These are phyloP conservation scores for Myrmecophaga tridactyla DNA, from an alignment of 2,113 vertebrate genomes.

Conservation along the genomic window DNA sequence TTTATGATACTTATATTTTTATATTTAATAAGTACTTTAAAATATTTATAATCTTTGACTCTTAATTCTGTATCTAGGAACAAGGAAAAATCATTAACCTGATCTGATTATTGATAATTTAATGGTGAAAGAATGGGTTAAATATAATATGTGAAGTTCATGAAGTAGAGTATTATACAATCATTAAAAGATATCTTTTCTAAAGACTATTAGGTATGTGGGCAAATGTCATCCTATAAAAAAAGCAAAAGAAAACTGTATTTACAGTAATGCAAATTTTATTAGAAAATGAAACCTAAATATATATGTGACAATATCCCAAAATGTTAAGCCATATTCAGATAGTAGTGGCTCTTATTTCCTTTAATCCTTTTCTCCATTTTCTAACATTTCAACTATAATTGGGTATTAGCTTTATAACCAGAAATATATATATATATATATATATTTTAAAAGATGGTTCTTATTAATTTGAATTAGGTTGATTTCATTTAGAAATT, in stretches of 20 bases:
- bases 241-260: neutral
- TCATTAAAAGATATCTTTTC: slow-evolving; percentile 4
- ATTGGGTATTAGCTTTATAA: neutral
- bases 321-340: slow-evolving; percentile 37
- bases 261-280: slow-evolving; percentile 40
- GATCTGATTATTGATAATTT: neutral
- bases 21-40: neutral
- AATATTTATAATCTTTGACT: neutral
- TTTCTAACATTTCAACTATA: neutral
- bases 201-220: slow-evolving; percentile 12
- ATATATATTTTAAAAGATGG: slow-evolving; percentile 4
- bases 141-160: slow-evolving; percentile 14
- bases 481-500: neutral
- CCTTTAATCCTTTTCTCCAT: neutral
- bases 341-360: neutral
- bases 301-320: neutral
- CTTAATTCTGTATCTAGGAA: slow-evolving; percentile 19
- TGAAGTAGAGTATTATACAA: neutral
- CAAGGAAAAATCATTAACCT: neutral
- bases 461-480: neutral
- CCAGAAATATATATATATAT: no score
- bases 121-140: neutral
- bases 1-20: neutral
- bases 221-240: neutral
- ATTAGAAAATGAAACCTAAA: slow-evolving; percentile 6